phyloP scores from a whole-genome alignment of 2,797 vertebrate species.

The Catamblyrhynchus diadema region DNA sequence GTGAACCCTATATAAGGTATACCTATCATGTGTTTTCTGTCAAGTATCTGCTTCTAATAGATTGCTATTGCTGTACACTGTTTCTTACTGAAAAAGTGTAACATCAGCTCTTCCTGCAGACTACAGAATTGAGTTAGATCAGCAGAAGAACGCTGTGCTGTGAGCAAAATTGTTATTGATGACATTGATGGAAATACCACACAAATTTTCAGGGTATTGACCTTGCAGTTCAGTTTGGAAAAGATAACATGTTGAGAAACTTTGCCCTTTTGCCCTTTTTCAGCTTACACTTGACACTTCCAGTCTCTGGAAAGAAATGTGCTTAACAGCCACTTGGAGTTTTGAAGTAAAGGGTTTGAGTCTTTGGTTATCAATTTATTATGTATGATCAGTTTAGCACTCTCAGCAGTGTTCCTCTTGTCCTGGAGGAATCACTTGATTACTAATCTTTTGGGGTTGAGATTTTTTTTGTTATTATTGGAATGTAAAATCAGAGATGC shows the following conservation, averaged over 20 bases:
- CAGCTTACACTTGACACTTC: background rate
- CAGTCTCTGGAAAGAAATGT: background rate
- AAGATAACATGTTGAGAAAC: conserved; percentile 22
- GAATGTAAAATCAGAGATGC: background rate
- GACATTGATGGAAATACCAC: background rate
- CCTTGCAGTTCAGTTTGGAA: conserved; percentile 26
- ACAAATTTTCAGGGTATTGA: conserved; percentile 21
- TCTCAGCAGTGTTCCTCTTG: background rate
- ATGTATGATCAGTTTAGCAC: background rate
- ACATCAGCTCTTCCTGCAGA: background rate
- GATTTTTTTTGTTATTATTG: background rate
- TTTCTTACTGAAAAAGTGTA: background rate
- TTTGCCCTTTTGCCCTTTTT: conserved; percentile 5
- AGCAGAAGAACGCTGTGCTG: background rate
- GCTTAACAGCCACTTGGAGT: background rate
- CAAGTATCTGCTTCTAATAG: background rate
- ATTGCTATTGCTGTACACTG: background rate
- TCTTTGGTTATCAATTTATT: background rate
- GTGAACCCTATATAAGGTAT: background rate
- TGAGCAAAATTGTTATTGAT: background rate
- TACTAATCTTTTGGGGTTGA: background rate
- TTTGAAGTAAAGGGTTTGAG: background rate
- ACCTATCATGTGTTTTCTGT: background rate
- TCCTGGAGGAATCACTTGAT: background rate
- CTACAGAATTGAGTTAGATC: background rate